These are phyloP conservation scores for Hydraecia micacea DNA, from an alignment of 2,888 invertebrate genomes.

Conservation along the genomic window DNA sequence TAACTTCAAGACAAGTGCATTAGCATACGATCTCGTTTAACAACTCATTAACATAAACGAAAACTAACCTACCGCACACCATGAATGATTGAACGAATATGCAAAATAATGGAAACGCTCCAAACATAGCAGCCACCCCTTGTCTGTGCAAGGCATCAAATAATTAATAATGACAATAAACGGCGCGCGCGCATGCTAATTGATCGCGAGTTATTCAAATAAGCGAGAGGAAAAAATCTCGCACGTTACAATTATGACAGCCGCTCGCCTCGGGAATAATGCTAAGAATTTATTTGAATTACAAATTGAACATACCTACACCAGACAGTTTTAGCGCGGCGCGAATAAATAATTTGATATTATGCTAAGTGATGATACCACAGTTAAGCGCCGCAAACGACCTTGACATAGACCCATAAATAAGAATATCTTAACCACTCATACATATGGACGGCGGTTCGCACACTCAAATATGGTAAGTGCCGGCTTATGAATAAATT, in stretches of 20 bases:
- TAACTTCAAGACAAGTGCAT: conserved; percentile 34
- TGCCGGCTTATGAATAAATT: conserved; percentile 90
- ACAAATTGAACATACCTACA: conserved; percentile 86
- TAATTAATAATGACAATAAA: conserved; percentile 65
- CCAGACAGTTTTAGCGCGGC: conserved; percentile 87
- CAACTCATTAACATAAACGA: conserved; percentile 70
- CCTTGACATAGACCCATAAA: conserved; percentile 90
- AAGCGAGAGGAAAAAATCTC: conserved; percentile 78
- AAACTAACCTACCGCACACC: conserved; percentile 79
- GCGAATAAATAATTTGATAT: conserved; percentile 90
- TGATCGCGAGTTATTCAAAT: conserved; percentile 73
- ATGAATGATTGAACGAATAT: conserved; percentile 76
- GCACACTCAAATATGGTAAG: conserved; percentile 90
- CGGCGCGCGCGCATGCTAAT: conserved; percentile 75
- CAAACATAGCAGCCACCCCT: conserved; percentile 67
- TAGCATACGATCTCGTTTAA: conserved; percentile 58
- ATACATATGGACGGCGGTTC: conserved; percentile 89
- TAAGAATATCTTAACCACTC: conserved; percentile 90
- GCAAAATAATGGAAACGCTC: conserved; percentile 74
- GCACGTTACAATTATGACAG: conserved; percentile 85
- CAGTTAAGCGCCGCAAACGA: conserved; percentile 81
- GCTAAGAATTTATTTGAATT: conserved; percentile 88
- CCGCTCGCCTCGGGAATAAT: conserved; percentile 78
- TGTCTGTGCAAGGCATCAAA: conserved; percentile 48
- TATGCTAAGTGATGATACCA: conserved; percentile 88